Evolutionary conservation across 92 coral and sea anemone genomes (phyloP), one percentile per base, ranked within the genome.

Genomic region (Phenganax stokvisi): DNA sequence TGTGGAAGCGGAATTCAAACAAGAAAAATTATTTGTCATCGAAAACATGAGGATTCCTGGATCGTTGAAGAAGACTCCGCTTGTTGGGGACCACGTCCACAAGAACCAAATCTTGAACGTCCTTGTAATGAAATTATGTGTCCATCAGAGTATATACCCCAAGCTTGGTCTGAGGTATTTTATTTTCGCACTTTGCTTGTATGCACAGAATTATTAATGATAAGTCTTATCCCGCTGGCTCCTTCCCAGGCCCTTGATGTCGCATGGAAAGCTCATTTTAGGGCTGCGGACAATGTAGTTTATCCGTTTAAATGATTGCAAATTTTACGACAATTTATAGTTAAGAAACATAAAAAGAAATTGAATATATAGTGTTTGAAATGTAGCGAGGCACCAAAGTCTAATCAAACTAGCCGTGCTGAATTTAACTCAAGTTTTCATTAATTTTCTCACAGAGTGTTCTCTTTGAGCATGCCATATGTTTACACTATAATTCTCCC

Each of bases 81-180:
- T 51, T 79, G 83, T 28, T 44, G 17, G 9, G 62, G 56, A 60
- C 62, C 6, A 51, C 69, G 37, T 17, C 73, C 72, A 6, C 25
- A 6, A 47, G 74, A 63, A 64, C 16, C 44, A 44, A 2, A 12
- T 25, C 83, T 62, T 47, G 29, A 63, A 27, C 80, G 87, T 51
- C 89, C 81, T 47, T 96, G 99, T 72, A 96, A 96, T 87, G 84
- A 81, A 79, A 60, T 96, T 30, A 75, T 82, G 64, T 96, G 99
- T 53, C 88, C 89, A 0, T 89, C 97, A 15, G 96, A 92, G 61
- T 96, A 93, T 93, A 83, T 88, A 54, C 84, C 88, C 1, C 71
- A 74, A 17, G 69, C 89, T 0, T 96, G 99, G 99, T 88, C 97
- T 15, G 74, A 87, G 89, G 99, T 96, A 57, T 60, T 56, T 51